Conservation (phyloP, 2,797 vertebrate species). For the Miichthys miiuy region DNA sequence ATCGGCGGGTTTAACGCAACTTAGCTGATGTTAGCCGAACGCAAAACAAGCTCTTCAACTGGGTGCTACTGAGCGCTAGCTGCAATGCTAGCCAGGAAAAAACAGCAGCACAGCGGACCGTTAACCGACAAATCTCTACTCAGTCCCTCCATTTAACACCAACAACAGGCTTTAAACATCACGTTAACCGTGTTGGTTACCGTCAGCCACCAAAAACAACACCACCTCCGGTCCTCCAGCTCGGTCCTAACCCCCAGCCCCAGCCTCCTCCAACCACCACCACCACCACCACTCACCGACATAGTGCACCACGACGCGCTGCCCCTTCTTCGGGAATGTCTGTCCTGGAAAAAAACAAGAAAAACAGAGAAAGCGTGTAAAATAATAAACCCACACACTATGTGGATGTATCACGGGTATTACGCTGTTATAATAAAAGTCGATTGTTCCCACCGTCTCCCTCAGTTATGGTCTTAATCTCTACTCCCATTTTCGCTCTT, state of each 20-base stretch:
- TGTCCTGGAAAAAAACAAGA: slow-evolving; percentile 80
- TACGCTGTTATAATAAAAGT: accelerated
- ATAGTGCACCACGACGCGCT: slow-evolving; percentile 94
- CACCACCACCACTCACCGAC: slow-evolving; percentile 86
- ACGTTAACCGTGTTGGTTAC: too few species aligned
- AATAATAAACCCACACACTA: not conserved
- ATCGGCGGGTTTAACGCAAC: not conserved
- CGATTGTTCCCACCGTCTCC: slow-evolving; percentile 88
- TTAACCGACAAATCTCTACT: not conserved
- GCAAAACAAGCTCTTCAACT: not conserved
- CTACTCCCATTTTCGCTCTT: slow-evolving; percentile 89
- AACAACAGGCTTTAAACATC: too few species aligned
- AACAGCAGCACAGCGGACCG: not conserved
- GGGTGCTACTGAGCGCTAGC: slow-evolving; percentile 24
- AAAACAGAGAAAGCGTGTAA: slow-evolving; percentile 23
- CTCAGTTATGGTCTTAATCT: slow-evolving; percentile 89
- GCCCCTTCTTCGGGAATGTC: slow-evolving; percentile 93
- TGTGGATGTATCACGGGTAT: too few species aligned
- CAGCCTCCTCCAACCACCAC: not conserved
- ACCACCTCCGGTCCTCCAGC: not conserved
- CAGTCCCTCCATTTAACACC: too few species aligned
- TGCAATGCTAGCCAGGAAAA: slow-evolving; percentile 35
- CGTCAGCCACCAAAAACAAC: not conserved
- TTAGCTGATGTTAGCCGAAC: not conserved
- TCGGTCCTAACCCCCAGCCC: not conserved